Evolutionary conservation across 2,797 vertebrate genomes (phyloP).

Genomic region (Remorina albescens): DNA sequence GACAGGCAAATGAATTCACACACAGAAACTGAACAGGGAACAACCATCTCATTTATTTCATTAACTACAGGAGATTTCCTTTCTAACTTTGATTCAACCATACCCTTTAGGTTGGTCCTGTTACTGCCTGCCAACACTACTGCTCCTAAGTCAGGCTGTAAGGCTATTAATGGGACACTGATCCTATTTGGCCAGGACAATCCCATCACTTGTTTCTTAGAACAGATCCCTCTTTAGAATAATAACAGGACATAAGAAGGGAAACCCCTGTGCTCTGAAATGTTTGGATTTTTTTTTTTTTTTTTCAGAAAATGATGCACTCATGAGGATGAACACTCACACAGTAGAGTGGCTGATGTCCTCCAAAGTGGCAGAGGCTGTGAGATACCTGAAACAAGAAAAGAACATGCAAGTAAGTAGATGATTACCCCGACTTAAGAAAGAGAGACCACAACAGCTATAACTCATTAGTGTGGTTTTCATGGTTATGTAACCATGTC

Average conservation of each 20-base stretch:
- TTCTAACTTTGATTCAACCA: slow-evolving; percentile 33
- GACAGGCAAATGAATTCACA: not conserved
- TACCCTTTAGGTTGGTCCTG: slow-evolving; percentile 21
- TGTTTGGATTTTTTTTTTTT: not conserved
- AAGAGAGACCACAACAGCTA: slow-evolving; percentile 8
- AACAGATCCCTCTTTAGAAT: slow-evolving; percentile 46
- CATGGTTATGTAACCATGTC: slow-evolving; percentile 60
- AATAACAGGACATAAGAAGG: slow-evolving; percentile 28
- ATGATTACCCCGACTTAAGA: slow-evolving; percentile 46
- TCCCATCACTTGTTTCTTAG: slow-evolving; percentile 76
- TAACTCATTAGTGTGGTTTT: slow-evolving; percentile 27
- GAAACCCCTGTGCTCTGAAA: not conserved
- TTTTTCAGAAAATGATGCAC: not conserved
- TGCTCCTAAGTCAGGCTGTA: slow-evolving; percentile 69
- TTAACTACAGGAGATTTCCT: slow-evolving; percentile 19
- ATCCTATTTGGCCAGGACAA: slow-evolving; percentile 75
- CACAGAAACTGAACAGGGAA: slow-evolving; percentile 6
- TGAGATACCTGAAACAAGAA: slow-evolving; percentile 87
- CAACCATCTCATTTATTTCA: slow-evolving; percentile 39
- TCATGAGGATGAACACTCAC: slow-evolving; percentile 78
- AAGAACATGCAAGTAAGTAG: slow-evolving; percentile 19
- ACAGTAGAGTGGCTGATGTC: slow-evolving; percentile 88
- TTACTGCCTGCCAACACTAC: slow-evolving; percentile 43
- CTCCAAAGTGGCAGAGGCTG: slow-evolving; percentile 89
- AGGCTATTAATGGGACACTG: slow-evolving; percentile 73